Base-by-base conservation (phyloP, 2,797 vertebrate species). In the Sebastes kiyomatsui region DNA sequence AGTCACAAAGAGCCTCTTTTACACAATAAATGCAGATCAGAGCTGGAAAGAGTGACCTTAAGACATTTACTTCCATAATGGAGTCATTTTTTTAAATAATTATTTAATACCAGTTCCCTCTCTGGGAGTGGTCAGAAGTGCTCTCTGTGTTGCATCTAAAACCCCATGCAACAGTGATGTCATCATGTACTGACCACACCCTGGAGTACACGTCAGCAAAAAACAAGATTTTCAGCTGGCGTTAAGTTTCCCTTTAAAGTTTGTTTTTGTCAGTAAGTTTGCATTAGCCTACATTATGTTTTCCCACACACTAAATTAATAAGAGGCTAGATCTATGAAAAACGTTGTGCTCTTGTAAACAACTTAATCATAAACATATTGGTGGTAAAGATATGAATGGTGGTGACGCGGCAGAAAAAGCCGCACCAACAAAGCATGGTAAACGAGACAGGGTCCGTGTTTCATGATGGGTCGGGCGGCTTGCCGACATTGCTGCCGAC, bases 271-370 rank as follows among this genome's bases (percentile, higher is more conserved):
- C 42, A 2, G 42, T 1, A 0, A 18, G 16, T 46, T 0, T 46
- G 42, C 42, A 46, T 18, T 46, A 0, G 42, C 16, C 7, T 46
- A 46, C 16, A 46, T 46, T 4, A 46, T 18, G 16, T 46, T 46
- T 46, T 46, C 1, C 16, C 16, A 18, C 16, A 42, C 38, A 6
- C 14, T 0, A 42, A 42, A 42, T 42, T 30, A 30, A 2, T 42
- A 42, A 42, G 38, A 42, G 38, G 38, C 38, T 42, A 42, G 38
- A 42, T 16, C 14, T 42, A 42, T 42, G 38, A 42, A 42, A 42
- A 16, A 42, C 6, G 0, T 46, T 46, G 16, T 18, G 18, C 0
- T 46, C 16, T 46, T 46, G 42, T 46, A 18, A 46, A 46, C 42
- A 46, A 46, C 0, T 46, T 46, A 46, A 46, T 46, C 16, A 46